Percentiles rank a stretch among this genome's conserved stretches.
phyloP scores from a whole-genome alignment of 2,888 invertebrate species.

The Matsumyia berberina region DNA sequence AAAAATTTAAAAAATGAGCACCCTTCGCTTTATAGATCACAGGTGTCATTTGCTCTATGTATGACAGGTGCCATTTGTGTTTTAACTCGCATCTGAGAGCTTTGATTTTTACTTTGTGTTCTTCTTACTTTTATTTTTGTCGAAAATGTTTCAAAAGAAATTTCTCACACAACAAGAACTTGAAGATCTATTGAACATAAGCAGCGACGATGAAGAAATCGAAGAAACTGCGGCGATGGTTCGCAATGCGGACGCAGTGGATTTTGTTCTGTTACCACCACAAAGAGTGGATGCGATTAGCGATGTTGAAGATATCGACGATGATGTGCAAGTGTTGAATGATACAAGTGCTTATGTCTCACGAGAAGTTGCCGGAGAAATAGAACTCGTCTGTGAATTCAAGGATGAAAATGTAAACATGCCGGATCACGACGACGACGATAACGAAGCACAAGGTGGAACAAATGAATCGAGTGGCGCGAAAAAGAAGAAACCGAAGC shows the following conservation, averaged over 20 bases:
- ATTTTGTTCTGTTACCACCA: constrained; percentile 9
- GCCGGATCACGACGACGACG: background rate
- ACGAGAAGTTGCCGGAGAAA: constrained; percentile 1
- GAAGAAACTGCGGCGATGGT: no score
- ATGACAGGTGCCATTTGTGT: constrained; percentile 5
- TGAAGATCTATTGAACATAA: no score
- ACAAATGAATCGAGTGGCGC: constrained; percentile 13
- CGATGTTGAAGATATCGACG: constrained; percentile 1
- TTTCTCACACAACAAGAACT: no score
- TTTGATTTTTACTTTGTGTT: no score
- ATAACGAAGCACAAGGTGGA: no score
- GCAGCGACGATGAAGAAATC: no score
- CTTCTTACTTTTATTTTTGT: no score
- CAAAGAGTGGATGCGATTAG: constrained; percentile 3
- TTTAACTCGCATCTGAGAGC: background rate
- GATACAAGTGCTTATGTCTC: background rate
- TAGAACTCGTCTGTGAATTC: background rate
- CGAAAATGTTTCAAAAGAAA: no score
- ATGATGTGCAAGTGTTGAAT: background rate
- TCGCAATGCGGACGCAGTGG: no score
- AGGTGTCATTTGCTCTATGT: background rate
- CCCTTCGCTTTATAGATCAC: background rate
- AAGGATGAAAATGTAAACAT: background rate
- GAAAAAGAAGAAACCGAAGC: constrained; percentile 4
- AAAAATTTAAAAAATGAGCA: background rate